phyloP scores from a whole-genome alignment of 2,113 vertebrate species.

The Indicator indicator region DNA sequence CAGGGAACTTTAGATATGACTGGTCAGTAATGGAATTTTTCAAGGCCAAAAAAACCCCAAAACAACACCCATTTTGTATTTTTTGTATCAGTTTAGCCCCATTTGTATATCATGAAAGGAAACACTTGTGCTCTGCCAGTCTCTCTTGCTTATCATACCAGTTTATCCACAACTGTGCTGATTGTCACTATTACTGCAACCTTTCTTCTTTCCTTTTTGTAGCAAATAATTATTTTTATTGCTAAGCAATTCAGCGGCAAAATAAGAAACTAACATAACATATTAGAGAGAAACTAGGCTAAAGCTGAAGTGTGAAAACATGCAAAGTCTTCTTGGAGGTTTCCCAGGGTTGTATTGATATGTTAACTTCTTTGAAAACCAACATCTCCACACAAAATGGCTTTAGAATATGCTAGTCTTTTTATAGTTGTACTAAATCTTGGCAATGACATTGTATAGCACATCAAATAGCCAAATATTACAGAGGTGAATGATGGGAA shows the following conservation, averaged over 20 bases:
- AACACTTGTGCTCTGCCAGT: neutral
- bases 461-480: constrained; percentile 22
- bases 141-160: neutral
- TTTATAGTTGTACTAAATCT: constrained; percentile 19
- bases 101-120: neutral
- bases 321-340: neutral
- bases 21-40: constrained; percentile 33
- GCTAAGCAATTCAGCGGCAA: neutral
- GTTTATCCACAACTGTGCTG: neutral
- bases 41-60: neutral
- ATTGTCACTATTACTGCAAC: neutral
- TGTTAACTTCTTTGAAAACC: neutral
- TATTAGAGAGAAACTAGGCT: neutral
- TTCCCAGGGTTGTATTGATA: neutral
- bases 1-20: constrained; percentile 21
- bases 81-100: neutral
- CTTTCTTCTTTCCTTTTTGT: neutral
- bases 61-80: neutral
- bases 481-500: constrained; percentile 28
- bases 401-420: neutral
- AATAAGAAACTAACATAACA: neutral
- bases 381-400: neutral
- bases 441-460: neutral
- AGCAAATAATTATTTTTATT: neutral
- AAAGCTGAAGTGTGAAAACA: neutral